Evolutionary conservation across 2,797 vertebrate genomes (phyloP).

Genomic region (Brachyrhaphis roseni): DNA sequence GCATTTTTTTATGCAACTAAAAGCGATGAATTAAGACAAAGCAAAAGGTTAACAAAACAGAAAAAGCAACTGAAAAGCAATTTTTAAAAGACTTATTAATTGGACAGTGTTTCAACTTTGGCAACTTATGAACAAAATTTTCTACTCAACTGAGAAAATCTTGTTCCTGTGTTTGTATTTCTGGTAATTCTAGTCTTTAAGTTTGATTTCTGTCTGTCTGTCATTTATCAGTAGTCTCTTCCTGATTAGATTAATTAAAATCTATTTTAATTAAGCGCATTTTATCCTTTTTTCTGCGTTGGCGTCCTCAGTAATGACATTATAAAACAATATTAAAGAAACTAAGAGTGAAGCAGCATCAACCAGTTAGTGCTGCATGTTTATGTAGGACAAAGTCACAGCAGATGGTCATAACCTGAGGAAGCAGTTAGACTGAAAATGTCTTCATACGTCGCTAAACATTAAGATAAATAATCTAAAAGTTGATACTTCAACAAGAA

Average conservation of each 20-base stretch:
- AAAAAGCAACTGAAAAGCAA: background rate
- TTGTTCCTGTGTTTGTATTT: background rate
- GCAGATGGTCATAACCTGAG: conserved; percentile 37
- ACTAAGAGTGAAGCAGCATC: background rate
- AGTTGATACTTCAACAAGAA: background rate
- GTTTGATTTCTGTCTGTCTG: too few species aligned
- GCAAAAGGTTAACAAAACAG: background rate
- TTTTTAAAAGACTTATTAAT: background rate
- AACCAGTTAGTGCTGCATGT: background rate
- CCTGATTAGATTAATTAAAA: background rate
- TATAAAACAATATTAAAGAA: background rate
- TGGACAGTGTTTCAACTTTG: background rate
- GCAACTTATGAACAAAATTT: background rate
- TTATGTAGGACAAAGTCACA: conserved; percentile 8
- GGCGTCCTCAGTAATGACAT: background rate
- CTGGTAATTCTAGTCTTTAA: background rate
- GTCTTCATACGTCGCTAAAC: conserved; percentile 3
- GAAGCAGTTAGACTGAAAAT: background rate
- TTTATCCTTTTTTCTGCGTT: background rate
- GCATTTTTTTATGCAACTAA: background rate
- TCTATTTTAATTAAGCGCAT: background rate
- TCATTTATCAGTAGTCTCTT: background rate
- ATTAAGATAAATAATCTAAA: background rate
- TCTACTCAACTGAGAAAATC: background rate
- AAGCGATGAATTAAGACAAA: background rate